phyloP scores from a whole-genome alignment of 2,113 vertebrate genomes.

The Callospermophilus lateralis region DNA sequence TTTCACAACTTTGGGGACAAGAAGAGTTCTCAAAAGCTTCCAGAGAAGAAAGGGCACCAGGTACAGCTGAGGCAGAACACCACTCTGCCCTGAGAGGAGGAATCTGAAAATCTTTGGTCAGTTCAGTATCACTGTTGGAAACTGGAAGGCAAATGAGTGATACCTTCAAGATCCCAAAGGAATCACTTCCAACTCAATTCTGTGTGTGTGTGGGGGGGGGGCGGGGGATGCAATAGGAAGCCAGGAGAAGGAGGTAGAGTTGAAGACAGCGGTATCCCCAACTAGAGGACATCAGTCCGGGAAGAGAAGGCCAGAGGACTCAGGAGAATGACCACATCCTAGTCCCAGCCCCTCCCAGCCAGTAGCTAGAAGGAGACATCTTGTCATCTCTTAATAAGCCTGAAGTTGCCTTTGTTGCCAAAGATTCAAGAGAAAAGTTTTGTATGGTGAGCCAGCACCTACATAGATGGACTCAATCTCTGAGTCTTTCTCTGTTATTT shows the following conservation, averaged over 20 bases:
- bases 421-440: not conserved
- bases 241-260: rapidly evolving
- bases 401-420: not conserved
- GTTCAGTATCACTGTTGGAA: not conserved
- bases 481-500: not conserved
- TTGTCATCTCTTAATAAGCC: not conserved
- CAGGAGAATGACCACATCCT: not conserved
- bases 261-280: rapidly evolving
- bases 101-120: not conserved
- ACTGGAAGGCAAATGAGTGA: not conserved
- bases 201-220: not conserved
- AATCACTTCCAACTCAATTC: not conserved
- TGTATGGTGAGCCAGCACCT: not conserved
- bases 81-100: not conserved
- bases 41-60: not conserved
- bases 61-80: too few relatives aligned
- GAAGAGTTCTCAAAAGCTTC: not conserved
- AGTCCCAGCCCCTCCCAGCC: rapidly evolving
- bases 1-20: not conserved
- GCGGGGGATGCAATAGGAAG: too few relatives aligned
- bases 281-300: rapidly evolving
- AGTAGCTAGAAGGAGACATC: not conserved
- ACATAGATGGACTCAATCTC: not conserved
- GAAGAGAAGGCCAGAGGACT: not conserved
- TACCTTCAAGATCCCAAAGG: not conserved